phyloP scores from a whole-genome alignment of 2,797 vertebrate genomes.

The Xiphophorus birchmanni region DNA sequence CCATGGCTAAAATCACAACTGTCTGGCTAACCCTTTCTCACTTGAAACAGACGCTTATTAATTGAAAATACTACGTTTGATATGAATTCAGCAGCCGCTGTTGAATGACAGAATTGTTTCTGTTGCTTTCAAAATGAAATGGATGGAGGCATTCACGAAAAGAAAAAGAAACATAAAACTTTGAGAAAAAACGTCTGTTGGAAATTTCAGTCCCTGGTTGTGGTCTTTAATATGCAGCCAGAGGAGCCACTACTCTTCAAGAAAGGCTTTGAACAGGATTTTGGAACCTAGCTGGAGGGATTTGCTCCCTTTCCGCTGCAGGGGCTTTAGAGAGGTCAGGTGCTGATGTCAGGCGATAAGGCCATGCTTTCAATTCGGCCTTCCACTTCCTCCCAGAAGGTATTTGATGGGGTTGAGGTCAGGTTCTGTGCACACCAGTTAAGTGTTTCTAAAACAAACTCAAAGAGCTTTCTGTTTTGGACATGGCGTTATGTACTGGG shows the following conservation, averaged over 20 bases:
- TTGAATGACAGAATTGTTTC: not conserved
- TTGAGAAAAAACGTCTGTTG: conserved; percentile 10
- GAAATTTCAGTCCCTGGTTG: not conserved
- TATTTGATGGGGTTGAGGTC: conserved; percentile 55
- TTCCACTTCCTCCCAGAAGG: conserved; percentile 45
- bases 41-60: not conserved
- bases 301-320: conserved; percentile 45
- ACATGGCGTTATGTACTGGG: not conserved
- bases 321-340: conserved; percentile 52
- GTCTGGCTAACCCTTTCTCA: not conserved
- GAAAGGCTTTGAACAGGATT: conserved; percentile 35
- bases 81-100: not conserved
- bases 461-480: conserved; percentile 14
- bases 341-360: conserved; percentile 58
- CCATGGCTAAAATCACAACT: not conserved
- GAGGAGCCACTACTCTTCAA: conserved; percentile 13
- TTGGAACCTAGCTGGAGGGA: conserved; percentile 34
- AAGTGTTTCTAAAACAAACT: conserved; percentile 29
- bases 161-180: not conserved
- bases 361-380: conserved; percentile 31
- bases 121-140: not conserved
- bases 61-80: not conserved
- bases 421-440: conserved; percentile 29
- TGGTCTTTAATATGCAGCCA: conserved; percentile 24
- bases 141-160: not conserved